A percentile compares a stretch with the other conserved stretches of the same genome.
These are phyloP conservation scores for Odontesthes bonariensis DNA, from an alignment of 2,113 vertebrate genomes.

Conservation along the genomic window DNA sequence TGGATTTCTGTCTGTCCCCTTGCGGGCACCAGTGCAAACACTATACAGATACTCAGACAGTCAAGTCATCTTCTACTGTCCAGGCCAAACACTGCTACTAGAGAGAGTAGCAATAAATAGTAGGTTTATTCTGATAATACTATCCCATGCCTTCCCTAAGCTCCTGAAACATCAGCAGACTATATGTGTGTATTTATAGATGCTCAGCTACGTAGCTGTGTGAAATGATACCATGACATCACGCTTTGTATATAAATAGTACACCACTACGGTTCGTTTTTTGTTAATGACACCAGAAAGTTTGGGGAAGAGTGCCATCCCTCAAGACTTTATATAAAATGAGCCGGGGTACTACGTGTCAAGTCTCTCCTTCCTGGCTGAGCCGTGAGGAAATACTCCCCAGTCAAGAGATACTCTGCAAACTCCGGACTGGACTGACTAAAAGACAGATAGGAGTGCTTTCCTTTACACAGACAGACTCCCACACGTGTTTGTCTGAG, in stretches of 20 bases:
- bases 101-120: slow-evolving; percentile 10
- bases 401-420: slow-evolving; percentile 63
- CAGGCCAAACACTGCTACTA: not conserved
- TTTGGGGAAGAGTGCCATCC: not conserved
- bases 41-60: slow-evolving; percentile 17
- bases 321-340: not conserved
- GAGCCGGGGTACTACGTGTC: not conserved
- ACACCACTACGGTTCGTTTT: not conserved
- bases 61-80: slow-evolving; percentile 32
- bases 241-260: not conserved
- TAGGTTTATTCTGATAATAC: slow-evolving; percentile 19
- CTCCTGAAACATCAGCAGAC: slow-evolving; percentile 30
- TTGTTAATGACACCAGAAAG: no score
- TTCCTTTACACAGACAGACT: slow-evolving; percentile 42
- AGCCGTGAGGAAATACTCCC: slow-evolving; percentile 59
- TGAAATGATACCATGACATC: not conserved
- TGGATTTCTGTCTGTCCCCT: slow-evolving; percentile 46
- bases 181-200: slow-evolving; percentile 59
- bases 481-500: slow-evolving; percentile 24
- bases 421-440: slow-evolving; percentile 41
- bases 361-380: slow-evolving; percentile 1
- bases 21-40: slow-evolving; percentile 54
- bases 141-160: slow-evolving; percentile 25
- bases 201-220: slow-evolving; percentile 44
- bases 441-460: slow-evolving; percentile 50